Conservation (phyloP, 1,140 invertebrate genomes). For the Micrasema minimum region DNA sequence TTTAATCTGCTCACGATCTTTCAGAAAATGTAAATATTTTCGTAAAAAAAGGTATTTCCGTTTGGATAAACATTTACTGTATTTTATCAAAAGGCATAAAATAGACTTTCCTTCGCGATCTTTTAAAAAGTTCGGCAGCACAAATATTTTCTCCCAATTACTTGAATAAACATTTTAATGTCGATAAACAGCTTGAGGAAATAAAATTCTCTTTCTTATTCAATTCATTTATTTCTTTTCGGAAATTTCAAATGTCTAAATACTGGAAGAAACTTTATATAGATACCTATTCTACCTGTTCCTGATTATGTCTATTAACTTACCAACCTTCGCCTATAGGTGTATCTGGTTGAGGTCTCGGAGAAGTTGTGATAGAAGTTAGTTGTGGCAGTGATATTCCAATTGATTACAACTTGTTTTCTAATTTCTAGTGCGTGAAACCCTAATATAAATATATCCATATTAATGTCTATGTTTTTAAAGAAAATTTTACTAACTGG, state of each 20-base stretch:
- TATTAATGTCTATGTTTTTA: too few species aligned
- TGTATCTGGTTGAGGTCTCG: too few species aligned
- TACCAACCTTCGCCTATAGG: background rate
- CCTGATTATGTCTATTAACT: background rate
- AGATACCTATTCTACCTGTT: background rate
- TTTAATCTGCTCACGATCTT: background rate
- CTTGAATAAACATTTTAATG: constrained; percentile 9
- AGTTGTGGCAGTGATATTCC: too few species aligned
- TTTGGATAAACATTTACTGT: constrained; percentile 8
- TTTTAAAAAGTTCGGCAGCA: constrained; percentile 12
- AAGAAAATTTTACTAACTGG: too few species aligned
- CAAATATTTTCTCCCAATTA: constrained; percentile 20
- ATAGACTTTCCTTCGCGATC: background rate
- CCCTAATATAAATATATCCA: too few species aligned
- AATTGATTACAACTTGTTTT: too few species aligned
- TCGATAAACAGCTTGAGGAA: background rate
- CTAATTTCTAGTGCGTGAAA: too few species aligned
- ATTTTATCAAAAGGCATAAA: background rate
- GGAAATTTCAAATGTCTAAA: background rate
- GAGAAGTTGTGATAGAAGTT: too few species aligned
- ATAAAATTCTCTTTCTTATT: constrained; percentile 4
- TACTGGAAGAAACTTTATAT: background rate
- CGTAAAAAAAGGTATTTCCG: background rate
- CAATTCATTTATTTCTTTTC: background rate
- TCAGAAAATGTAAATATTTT: background rate